These are phyloP conservation scores for Plutomurus gul DNA, from an alignment of 1,140 invertebrate species.

Conservation along the genomic window DNA sequence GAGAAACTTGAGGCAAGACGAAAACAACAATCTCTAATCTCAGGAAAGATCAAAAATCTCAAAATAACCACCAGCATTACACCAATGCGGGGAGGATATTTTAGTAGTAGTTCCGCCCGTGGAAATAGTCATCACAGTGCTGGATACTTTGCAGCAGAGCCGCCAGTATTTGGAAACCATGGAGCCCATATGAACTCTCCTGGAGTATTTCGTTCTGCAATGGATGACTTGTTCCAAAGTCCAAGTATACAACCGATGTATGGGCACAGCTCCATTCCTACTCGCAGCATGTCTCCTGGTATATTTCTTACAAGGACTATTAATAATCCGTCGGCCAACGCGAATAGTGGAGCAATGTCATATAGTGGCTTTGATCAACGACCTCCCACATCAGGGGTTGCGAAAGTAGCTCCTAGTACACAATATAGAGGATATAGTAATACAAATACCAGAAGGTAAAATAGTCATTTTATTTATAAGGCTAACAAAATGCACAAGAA, in stretches of 20 bases:
- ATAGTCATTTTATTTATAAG: background rate
- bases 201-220: conserved; percentile 2
- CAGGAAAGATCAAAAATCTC: conserved; percentile 38
- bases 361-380: background rate
- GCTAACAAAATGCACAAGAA: background rate
- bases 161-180: background rate
- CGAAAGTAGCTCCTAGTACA: background rate
- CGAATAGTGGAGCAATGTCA: background rate
- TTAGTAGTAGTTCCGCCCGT: background rate
- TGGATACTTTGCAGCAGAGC: conserved; percentile 3
- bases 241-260: background rate
- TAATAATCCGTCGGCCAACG: conserved; percentile 31
- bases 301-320: conserved; percentile 40
- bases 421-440: background rate
- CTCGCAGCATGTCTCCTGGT: background rate
- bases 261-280: background rate
- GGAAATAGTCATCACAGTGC: background rate
- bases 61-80: conserved; percentile 38
- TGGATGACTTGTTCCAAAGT: background rate
- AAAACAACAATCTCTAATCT: background rate
- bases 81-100: background rate
- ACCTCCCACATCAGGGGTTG: background rate
- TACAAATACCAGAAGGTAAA: conserved; percentile 1
- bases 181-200: background rate
- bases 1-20: conserved; percentile 42